Evolutionary conservation across 2,888 invertebrate species (phyloP).

Genomic region (Byasa hedistus): DNA sequence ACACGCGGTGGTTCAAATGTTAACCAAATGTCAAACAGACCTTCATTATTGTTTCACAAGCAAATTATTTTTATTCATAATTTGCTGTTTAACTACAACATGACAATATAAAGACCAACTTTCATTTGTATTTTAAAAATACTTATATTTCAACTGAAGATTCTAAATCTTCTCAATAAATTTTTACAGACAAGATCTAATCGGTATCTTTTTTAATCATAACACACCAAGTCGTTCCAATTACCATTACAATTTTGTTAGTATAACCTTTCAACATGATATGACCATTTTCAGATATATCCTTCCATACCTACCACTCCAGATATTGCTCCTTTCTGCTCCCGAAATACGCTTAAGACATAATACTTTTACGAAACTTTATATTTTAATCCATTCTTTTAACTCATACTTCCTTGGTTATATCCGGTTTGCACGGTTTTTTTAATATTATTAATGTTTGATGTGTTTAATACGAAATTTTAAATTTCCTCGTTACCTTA

Average conservation of each 20-base stretch:
- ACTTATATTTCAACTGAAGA: constrained; percentile 67
- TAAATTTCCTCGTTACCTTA: constrained; percentile 54
- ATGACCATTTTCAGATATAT: constrained; percentile 68
- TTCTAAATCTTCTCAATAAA: constrained; percentile 72
- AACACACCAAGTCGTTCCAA: constrained; percentile 64
- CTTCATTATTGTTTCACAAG: constrained; percentile 36
- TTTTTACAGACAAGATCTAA: constrained; percentile 61
- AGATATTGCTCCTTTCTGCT: constrained; percentile 65
- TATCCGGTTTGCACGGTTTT: constrained; percentile 63
- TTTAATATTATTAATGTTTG: constrained; percentile 45
- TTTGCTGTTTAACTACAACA: constrained; percentile 55
- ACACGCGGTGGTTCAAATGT: constrained; percentile 34
- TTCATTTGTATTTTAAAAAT: constrained; percentile 74
- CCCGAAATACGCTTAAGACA: constrained; percentile 48
- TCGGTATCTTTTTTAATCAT: constrained; percentile 64
- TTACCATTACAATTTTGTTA: constrained; percentile 61
- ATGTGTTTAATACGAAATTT: constrained; percentile 48
- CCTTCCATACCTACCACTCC: constrained; percentile 56
- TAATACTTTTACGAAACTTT: constrained; percentile 39
- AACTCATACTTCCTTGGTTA: constrained; percentile 47
- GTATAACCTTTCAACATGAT: constrained; percentile 72
- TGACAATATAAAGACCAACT: constrained; percentile 50
- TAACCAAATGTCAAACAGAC: constrained; percentile 28
- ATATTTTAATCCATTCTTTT: constrained; percentile 28
- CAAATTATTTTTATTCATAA: constrained; percentile 32